These are phyloP conservation scores for Erebia ligea DNA, from an alignment of 2,888 invertebrate genomes.

Conservation along the genomic window DNA sequence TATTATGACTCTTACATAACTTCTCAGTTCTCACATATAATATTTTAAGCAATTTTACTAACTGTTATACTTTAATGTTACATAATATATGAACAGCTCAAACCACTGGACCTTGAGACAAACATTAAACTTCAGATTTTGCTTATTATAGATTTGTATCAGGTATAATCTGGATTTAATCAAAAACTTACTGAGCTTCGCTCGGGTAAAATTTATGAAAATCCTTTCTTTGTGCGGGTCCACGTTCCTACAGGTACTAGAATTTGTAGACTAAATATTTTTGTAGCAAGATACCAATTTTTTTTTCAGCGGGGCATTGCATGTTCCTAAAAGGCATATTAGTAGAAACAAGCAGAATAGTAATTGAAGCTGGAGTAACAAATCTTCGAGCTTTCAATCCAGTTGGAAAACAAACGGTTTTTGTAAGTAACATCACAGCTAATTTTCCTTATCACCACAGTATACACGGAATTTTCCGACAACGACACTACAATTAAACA, in stretches of 20 bases:
- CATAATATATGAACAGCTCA: no score
- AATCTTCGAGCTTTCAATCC: conserved; percentile 56
- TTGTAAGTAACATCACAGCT: conserved; percentile 50
- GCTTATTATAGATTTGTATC: no score
- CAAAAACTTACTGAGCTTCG: no score
- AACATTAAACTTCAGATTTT: no score
- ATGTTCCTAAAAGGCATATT: conserved; percentile 48
- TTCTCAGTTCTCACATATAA: no score
- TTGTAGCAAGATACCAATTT: no score
- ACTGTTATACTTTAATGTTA: no score
- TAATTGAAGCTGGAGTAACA: conserved; percentile 63
- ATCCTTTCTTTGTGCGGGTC: not conserved
- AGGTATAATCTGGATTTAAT: no score
- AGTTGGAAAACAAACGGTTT: conserved; percentile 57
- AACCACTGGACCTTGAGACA: no score
- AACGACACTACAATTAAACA: no score
- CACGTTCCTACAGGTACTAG: not conserved
- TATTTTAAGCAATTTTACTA: no score
- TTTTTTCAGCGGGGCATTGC: conserved; percentile 70
- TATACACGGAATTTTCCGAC: no score
- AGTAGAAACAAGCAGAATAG: conserved; percentile 53
- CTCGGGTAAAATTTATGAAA: not conserved
- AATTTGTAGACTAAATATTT: not conserved
- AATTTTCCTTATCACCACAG: not conserved
- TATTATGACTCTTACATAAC: not conserved